Evolutionary conservation across 2,888 invertebrate species (phyloP).

Genomic region (Colostygia pectinataria): DNA sequence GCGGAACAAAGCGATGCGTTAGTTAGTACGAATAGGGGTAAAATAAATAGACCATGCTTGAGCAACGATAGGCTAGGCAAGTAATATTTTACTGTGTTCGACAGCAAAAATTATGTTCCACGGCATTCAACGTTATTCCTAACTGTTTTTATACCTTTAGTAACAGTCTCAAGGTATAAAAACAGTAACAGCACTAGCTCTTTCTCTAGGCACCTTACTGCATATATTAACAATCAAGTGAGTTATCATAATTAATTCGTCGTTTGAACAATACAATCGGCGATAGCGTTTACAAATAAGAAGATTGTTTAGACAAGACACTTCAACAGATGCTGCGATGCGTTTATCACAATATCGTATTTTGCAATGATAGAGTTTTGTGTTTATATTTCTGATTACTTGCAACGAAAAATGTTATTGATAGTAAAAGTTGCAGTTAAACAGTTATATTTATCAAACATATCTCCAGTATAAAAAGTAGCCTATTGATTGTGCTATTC

Average conservation of each 20-base stretch:
- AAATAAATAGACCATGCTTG: slow-evolving; percentile 27
- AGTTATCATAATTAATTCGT: slow-evolving; percentile 41
- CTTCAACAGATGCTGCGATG: slow-evolving; percentile 28
- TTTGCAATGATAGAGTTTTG: slow-evolving; percentile 16
- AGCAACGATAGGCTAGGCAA: slow-evolving; percentile 17
- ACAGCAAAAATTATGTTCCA: neutral
- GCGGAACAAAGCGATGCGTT: slow-evolving; percentile 28
- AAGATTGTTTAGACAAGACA: slow-evolving; percentile 42
- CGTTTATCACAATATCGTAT: slow-evolving; percentile 32
- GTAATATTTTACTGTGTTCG: slow-evolving; percentile 5
- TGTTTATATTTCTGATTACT: slow-evolving; percentile 2
- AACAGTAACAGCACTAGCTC: slow-evolving; percentile 3
- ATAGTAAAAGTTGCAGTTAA: no score
- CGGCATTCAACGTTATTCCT: slow-evolving; percentile 5
- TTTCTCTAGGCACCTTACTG: slow-evolving; percentile 29
- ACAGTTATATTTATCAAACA: no score
- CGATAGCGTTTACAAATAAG: slow-evolving; percentile 50
- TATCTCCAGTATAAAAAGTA: no score
- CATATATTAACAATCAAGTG: slow-evolving; percentile 35
- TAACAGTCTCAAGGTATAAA: no score
- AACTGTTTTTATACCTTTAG: slow-evolving; percentile 9
- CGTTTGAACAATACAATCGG: slow-evolving; percentile 49
- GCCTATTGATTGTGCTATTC: no score
- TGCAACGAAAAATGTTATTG: neutral
- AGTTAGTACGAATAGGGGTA: slow-evolving; percentile 27